These are phyloP conservation scores for Theretra japonica DNA, from an alignment of 2,888 invertebrate genomes.

Conservation along the genomic window DNA sequence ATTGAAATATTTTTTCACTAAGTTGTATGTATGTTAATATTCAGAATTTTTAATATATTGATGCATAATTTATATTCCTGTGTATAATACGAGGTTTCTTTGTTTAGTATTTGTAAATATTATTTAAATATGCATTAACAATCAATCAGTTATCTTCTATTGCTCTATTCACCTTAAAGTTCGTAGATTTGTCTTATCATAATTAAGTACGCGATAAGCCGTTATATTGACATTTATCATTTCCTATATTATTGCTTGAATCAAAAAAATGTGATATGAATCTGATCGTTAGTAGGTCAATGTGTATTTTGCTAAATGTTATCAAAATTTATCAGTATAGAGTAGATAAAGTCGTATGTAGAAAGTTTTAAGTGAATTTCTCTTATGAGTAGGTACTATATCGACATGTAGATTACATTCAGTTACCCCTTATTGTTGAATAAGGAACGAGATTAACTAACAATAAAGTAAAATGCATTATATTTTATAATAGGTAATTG, in stretches of 20 bases:
- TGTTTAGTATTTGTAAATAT: slow-evolving; percentile 1
- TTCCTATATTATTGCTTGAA: neutral
- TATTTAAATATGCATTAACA: slow-evolving; percentile 9
- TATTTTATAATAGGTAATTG: too few species aligned
- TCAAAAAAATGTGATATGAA: slow-evolving; percentile 7
- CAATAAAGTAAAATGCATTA: too few species aligned
- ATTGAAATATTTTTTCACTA: neutral
- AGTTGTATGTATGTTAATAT: neutral
- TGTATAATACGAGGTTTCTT: neutral
- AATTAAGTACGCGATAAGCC: slow-evolving; percentile 10
- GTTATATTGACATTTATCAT: neutral
- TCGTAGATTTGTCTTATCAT: neutral
- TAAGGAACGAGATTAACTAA: too few species aligned
- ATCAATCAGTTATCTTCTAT: neutral
- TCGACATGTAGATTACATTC: neutral
- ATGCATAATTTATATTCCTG: neutral
- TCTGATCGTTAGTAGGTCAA: slow-evolving; percentile 4
- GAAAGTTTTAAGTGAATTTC: neutral
- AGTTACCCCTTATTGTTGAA: too few species aligned
- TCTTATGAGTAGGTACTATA: neutral
- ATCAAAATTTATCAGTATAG: slow-evolving; percentile 30
- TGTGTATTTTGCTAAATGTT: slow-evolving; percentile 36
- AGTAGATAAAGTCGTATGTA: slow-evolving; percentile 15
- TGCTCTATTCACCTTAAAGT: neutral
- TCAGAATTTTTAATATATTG: neutral